Evolutionary conservation across 2,113 vertebrate species (phyloP), one percentile per base, ranked within the genome.

Genomic region (Psophia crepitans): DNA sequence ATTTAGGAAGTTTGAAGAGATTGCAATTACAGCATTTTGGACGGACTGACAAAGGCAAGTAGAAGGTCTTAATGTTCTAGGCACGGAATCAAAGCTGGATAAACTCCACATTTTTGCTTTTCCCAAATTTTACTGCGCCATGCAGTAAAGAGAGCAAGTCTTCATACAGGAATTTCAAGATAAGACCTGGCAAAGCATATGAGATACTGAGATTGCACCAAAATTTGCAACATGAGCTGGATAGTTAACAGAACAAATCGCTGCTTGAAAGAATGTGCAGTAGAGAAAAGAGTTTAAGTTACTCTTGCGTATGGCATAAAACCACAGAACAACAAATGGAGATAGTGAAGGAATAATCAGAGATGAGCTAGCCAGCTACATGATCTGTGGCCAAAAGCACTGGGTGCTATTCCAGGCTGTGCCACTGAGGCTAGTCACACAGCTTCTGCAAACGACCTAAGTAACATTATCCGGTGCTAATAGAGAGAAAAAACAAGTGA

Each of bases 401-500:
- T 1, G 4, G 2, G 10, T 39, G 39, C 32, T 74, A 3, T 19
- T 41, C 11, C 43, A 70, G 51, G 16, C 41, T 70, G 12, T 11
- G n/a, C 33, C 5, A 14, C 6, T 30, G 8, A 37, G 39, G 16
- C 20, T 5, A 58, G 16, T 30, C 51, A 90, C 17, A 43, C 21
- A 64, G 11, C 10, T 77, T 65, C 37, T 21, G 17, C 57, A 14
- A 63, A 8, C 21, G 19, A 60, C 24, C 5, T 6, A 10, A 13
- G 27, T 19, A 54, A 27, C 1, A 2, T 28, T 8, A 46, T 1
- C 21, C 27, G 35, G 28, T 0, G 3, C 44, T 3, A 12, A 9
- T 32, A 2, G 2, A 51, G 14, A 87, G 33, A 24, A 17, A 80
- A 56, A 44, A 12, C 24, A 43, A 33, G 8, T 4, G 14, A 48